Evolutionary conservation across 2,113 vertebrate genomes (phyloP), one percentile per base, ranked within the genome.

Genomic region (Austrofundulus limnaeus): DNA sequence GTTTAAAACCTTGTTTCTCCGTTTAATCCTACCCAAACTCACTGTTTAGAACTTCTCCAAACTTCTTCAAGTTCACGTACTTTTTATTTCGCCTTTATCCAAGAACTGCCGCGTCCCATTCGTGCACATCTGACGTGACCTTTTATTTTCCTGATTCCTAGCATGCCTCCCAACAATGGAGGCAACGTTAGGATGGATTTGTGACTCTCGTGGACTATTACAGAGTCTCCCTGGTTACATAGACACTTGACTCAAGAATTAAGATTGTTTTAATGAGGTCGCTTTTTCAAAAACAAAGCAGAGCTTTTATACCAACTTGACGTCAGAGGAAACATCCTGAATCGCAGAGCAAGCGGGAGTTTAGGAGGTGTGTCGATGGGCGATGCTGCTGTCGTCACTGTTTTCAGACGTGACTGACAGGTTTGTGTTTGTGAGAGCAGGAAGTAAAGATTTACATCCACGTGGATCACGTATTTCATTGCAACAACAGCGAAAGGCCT

Each of bases 261-360:
- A 81, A 75, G 84, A 78, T 75, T 64, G 67, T 81, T 81, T 80
- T 84, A 75, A 80, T 78, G 75, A 78, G 81, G 65, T 51, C 15
- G 21, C n/a, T 11, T 16, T 51, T 56, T 55, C 28, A 25, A 76
- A 80, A 82, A 28, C 3, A 47, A 47, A 83, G 79, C n/a, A 60
- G 57, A 77, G 61, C 72, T 60, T 77, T 82, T 52, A 69, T 57
- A 54, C 43, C 10, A 48, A 31, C n/a, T 56, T 87, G 87, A 90
- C 85, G 84, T 89, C 87, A 88, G 73, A 77, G 69, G 73, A 61
- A 78, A 63, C 73, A 25, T 62, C 59, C 1, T 78, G 61, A 84
- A 85, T 79, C 56, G 65, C 80, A 81, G 60, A 68, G 43, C 37
- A 12, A 66, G 64, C 6, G 62, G 46, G 58, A 70, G 59, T 68